A percentile compares a stretch with the other conserved stretches of the same genome.
Conservation (phyloP, 2,888 invertebrate genomes). For the Limenitis arthemis region DNA sequence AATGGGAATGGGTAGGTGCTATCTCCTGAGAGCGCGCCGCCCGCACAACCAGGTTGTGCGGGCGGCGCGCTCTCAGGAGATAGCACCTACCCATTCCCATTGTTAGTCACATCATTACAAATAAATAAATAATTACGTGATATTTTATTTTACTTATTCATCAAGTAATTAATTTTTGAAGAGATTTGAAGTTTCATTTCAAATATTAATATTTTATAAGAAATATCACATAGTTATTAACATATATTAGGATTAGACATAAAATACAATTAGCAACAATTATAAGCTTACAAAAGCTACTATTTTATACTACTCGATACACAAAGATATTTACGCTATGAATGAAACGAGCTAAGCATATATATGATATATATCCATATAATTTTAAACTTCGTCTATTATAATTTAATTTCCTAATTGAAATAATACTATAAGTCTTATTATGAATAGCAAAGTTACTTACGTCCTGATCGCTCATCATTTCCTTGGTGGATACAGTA, state of each 20-base stretch:
- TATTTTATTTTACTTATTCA: neutral
- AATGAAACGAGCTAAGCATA: no score
- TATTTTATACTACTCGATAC: neutral
- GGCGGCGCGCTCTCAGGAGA: slow-evolving; percentile 74
- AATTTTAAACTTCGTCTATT: no score
- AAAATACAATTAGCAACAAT: slow-evolving; percentile 3
- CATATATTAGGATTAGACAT: neutral
- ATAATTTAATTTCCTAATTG: no score
- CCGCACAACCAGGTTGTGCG: slow-evolving; percentile 74
- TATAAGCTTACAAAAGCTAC: slow-evolving; percentile 3
- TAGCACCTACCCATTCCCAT: slow-evolving; percentile 57
- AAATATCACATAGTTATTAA: slow-evolving; percentile 11
- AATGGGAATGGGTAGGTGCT: slow-evolving; percentile 56
- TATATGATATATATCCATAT: no score
- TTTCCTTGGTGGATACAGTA: slow-evolving; percentile 93
- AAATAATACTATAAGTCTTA: neutral
- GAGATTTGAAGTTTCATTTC: neutral
- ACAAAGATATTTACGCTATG: neutral
- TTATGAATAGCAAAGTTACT: slow-evolving; percentile 53
- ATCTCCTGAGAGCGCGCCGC: slow-evolving; percentile 73
- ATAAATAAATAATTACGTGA: neutral
- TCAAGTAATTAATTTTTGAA: neutral
- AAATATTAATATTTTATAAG: no score
- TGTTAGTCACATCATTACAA: slow-evolving; percentile 24
- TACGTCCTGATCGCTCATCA: slow-evolving; percentile 95